Evolutionary conservation across 2,888 invertebrate genomes (phyloP), one percentile per base, ranked within the genome.

Genomic region (Cerastis leucographa): DNA sequence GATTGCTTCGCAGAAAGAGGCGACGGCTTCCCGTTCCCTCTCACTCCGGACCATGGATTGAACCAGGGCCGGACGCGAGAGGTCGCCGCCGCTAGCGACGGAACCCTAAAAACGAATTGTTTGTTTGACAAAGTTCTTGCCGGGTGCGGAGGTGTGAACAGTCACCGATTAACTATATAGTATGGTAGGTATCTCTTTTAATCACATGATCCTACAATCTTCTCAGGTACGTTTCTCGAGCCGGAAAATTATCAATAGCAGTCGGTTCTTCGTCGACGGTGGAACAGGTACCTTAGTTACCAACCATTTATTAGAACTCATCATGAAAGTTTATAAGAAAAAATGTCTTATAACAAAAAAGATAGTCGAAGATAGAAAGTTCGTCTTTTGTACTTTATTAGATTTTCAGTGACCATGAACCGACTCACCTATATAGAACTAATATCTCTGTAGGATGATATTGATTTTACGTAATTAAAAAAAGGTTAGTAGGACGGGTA

Each of bases 251-350:
- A 1, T 40, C 22, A 7, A 40, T 62, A 61, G 3, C 6, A 0
- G n/a, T 14, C 35, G 62, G 22, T 40, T 40, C 2, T 2, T 62
- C 56, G 25, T 22, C 61, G 22, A 12, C 64, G n/a, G 14, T 40
- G 42, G n/a, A n/a, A 42, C 42, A 64, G 22, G 14, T n/a, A 1
- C n/a, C 56, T 44, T 19, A 22, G n/a, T 56, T 62, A 62, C 78
- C 42, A 77, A 56, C 78, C 46, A 69, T 25, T 69, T 83, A 74
- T 46, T 71, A 70, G 51, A 84, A 80, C 71, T 73, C 80, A 67
- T 84, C 65, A 62, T 59, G n/a, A 62, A 80, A 83, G 61, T 78
- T 83, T 67, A 67, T 49, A 71, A 62, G 54, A 70, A 70, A 70
- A 67, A 67, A 78, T 61, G 54, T 46, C 42, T 54, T 61, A 46